phyloP scores from a whole-genome alignment of 2,888 invertebrate genomes.

The Apamea monoglypha region DNA sequence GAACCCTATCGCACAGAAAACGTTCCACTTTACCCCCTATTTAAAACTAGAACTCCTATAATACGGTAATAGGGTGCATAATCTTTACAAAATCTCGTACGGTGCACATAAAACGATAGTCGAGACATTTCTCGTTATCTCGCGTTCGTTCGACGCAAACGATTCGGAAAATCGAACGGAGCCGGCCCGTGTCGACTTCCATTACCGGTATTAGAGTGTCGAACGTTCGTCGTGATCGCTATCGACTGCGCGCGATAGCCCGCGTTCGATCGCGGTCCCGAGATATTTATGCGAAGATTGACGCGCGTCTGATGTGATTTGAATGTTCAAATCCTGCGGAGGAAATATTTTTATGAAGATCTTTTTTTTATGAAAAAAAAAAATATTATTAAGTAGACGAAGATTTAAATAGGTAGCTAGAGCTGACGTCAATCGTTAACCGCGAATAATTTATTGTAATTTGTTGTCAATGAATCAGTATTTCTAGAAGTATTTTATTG shows the following conservation, averaged over 20 bases:
- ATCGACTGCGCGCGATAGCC: slow-evolving; percentile 64
- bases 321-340: slow-evolving; percentile 49
- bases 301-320: slow-evolving; percentile 62
- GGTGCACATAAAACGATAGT: slow-evolving; percentile 82
- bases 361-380: not conserved
- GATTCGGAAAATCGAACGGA: slow-evolving; percentile 88
- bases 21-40: slow-evolving; percentile 45
- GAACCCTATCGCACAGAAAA: slow-evolving; percentile 44
- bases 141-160: slow-evolving; percentile 80
- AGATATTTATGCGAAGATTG: slow-evolving; percentile 65
- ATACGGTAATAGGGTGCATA: slow-evolving; percentile 67
- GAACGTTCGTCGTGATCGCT: slow-evolving; percentile 71
- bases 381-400: not conserved
- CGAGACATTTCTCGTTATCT: slow-evolving; percentile 86
- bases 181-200: slow-evolving; percentile 82
- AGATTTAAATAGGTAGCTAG: not conserved
- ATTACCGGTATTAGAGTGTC: slow-evolving; percentile 87
- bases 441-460: slow-evolving; percentile 43
- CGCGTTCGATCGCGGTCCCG: slow-evolving; percentile 61
- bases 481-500: slow-evolving; percentile 13
- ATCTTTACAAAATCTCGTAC: slow-evolving; percentile 71
- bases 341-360: slow-evolving; percentile 20
- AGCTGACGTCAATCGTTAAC: slow-evolving; percentile 24
- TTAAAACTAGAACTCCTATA: slow-evolving; percentile 65
- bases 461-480: slow-evolving; percentile 29